Percentiles rank a stretch among this genome's conserved stretches.
Conservation (phyloP, 1,140 invertebrate genomes). For the Drosophila nebulosa region DNA sequence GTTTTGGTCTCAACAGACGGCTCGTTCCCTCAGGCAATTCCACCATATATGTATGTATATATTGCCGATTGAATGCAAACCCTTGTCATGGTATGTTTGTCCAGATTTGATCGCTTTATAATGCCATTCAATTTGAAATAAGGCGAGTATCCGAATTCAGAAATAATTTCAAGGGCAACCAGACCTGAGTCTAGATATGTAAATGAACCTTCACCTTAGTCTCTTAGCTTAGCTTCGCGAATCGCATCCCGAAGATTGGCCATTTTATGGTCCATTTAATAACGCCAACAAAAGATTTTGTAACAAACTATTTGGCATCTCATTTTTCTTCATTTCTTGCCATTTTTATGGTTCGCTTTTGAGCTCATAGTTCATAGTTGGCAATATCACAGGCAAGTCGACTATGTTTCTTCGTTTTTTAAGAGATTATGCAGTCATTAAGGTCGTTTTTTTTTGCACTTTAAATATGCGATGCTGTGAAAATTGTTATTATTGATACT, state of each 20-base stretch:
- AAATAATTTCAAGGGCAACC: constrained; percentile 62
- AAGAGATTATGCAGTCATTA: background rate
- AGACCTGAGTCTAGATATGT: constrained; percentile 36
- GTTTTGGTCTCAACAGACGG: background rate
- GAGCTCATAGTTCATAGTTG: constrained; percentile 32
- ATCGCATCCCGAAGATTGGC: constrained; percentile 53
- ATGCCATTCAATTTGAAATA: constrained; percentile 48
- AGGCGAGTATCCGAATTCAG: constrained; percentile 19
- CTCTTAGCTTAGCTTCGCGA: constrained; percentile 31
- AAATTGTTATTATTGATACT: constrained; percentile 1
- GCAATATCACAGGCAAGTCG: constrained; percentile 15
- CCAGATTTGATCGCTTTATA: background rate
- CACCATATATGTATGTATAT: background rate
- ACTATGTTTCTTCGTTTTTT: background rate
- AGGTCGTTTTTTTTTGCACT: constrained; percentile 13
- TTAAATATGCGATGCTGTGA: background rate
- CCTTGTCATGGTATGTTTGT: background rate
- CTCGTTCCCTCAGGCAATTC: background rate
- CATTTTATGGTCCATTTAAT: constrained; percentile 38
- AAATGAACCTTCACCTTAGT: constrained; percentile 69
- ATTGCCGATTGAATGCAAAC: background rate
- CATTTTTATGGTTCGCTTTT: constrained; percentile 27
- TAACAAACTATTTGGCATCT: constrained; percentile 46
- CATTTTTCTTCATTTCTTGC: constrained; percentile 29
- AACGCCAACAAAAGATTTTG: constrained; percentile 43